phyloP scores from a whole-genome alignment of 23 tunicate genomes.

The Clavelina lepadiformis region DNA sequence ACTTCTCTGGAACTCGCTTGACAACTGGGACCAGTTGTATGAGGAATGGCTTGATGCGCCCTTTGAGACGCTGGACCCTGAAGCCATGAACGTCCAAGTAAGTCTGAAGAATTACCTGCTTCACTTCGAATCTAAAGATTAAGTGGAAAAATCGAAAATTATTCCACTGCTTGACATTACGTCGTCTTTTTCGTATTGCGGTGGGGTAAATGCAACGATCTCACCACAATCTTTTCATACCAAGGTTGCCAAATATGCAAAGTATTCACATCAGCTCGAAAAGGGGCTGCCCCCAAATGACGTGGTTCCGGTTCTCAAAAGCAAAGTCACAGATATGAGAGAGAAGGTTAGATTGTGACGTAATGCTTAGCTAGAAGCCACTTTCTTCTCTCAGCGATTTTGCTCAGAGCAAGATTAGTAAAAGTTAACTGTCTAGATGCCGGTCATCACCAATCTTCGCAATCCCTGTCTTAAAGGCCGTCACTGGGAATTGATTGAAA shows the following conservation, averaged over 20 bases:
- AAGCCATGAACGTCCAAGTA: slow-evolving; percentile 62
- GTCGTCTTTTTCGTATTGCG: too few relatives aligned
- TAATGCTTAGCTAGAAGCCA: background rate
- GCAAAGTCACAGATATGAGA: slow-evolving; percentile 83
- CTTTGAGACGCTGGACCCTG: slow-evolving; percentile 89
- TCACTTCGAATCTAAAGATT: too few relatives aligned
- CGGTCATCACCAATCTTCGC: slow-evolving; percentile 91
- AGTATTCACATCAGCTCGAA: slow-evolving; percentile 91
- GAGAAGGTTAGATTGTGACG: slow-evolving; percentile 52
- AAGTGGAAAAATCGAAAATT: too few relatives aligned
- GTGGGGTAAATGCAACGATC: too few relatives aligned
- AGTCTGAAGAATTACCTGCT: too few relatives aligned
- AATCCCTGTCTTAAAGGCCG: slow-evolving; percentile 91
- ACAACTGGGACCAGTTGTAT: slow-evolving; percentile 88
- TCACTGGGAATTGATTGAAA: slow-evolving; percentile 94
- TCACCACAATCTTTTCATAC: background rate
- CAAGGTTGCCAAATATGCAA: slow-evolving; percentile 93
- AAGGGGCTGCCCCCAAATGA: slow-evolving; percentile 98
- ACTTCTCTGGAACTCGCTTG: slow-evolving; percentile 93
- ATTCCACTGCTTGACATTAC: too few relatives aligned
- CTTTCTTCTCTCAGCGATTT: too few relatives aligned
- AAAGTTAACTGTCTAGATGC: slow-evolving; percentile 80
- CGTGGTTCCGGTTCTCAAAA: slow-evolving; percentile 87
- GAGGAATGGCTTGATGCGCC: slow-evolving; percentile 70
- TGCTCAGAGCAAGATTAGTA: too few relatives aligned